Evolutionary conservation across 2,888 invertebrate genomes (phyloP).

Genomic region (Abscondita cerata): DNA sequence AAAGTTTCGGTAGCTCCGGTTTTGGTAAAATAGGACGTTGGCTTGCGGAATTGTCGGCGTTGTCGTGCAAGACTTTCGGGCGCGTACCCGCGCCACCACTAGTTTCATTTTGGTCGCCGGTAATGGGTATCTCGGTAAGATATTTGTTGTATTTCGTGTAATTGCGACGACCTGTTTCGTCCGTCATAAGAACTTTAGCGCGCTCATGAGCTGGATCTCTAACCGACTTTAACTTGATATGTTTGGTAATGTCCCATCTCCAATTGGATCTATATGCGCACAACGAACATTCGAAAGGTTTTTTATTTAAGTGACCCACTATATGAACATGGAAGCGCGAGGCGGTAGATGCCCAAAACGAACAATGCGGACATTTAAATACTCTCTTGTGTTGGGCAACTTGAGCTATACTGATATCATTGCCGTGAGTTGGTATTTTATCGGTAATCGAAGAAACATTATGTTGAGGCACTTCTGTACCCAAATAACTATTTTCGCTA

Average conservation of each 20-base stretch:
- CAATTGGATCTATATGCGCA: slow-evolving; percentile 95
- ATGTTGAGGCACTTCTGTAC: slow-evolving; percentile 41
- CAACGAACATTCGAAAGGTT: slow-evolving; percentile 93
- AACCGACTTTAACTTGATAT: slow-evolving; percentile 88
- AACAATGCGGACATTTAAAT: slow-evolving; percentile 91
- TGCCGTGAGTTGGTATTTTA: slow-evolving; percentile 68
- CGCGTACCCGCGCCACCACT: slow-evolving; percentile 57
- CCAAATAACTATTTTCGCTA: slow-evolving; percentile 52
- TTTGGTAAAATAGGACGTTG: slow-evolving; percentile 42
- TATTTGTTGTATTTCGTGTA: slow-evolving; percentile 94
- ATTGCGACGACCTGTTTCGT: slow-evolving; percentile 88
- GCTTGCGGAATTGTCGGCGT: slow-evolving; percentile 36
- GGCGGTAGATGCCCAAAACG: slow-evolving; percentile 92
- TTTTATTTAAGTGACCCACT: slow-evolving; percentile 90
- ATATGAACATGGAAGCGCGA: slow-evolving; percentile 94
- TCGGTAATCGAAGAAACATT: slow-evolving; percentile 55
- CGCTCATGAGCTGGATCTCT: slow-evolving; percentile 82
- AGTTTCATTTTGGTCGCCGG: slow-evolving; percentile 54
- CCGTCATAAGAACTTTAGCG: slow-evolving; percentile 87
- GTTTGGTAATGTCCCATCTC: slow-evolving; percentile 97
- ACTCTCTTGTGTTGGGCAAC: slow-evolving; percentile 77
- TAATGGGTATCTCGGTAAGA: slow-evolving; percentile 67
- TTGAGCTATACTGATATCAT: slow-evolving; percentile 65
- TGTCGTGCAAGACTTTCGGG: slow-evolving; percentile 46
- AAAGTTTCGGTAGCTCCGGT: slow-evolving; percentile 47